Evolutionary conservation across 2,888 invertebrate species (phyloP).

Genomic region (Agrochola lychnidis): DNA sequence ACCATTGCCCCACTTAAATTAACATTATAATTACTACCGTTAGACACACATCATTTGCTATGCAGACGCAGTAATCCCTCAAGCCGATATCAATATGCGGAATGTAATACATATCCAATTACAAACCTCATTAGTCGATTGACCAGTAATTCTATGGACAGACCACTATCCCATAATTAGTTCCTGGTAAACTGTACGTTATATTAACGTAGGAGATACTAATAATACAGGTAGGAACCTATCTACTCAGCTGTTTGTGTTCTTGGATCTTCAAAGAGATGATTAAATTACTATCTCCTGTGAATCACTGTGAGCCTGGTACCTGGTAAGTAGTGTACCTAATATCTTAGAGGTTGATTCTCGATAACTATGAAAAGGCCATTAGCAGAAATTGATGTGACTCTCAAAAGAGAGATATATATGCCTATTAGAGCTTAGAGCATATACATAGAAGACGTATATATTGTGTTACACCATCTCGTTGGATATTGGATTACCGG

Average conservation of each 20-base stretch:
- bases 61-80: constrained; percentile 53
- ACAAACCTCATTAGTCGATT: constrained; percentile 59
- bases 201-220: constrained; percentile 3
- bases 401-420: background rate
- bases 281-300: constrained; percentile 27
- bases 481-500: constrained; percentile 11
- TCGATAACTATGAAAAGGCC: background rate
- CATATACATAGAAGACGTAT: background rate
- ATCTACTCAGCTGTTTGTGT: background rate
- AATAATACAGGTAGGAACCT: constrained; percentile 7
- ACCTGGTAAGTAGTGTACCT: background rate
- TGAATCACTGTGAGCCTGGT: constrained; percentile 20
- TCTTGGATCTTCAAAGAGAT: constrained; percentile 26
- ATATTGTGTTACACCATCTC: background rate
- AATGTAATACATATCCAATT: constrained; percentile 64
- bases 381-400: background rate
- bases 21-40: constrained; percentile 41
- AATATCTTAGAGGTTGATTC: constrained; percentile 12
- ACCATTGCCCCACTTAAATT: constrained; percentile 30
- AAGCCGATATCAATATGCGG: constrained; percentile 57
- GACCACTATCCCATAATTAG: constrained; percentile 52
- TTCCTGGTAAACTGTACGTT: constrained; percentile 37
- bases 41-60: constrained; percentile 42
- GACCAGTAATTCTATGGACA: constrained; percentile 47
- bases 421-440: background rate